Percentiles rank a stretch among this genome's conserved stretches.
These are phyloP conservation scores for Coptodon rendalli DNA, from an alignment of 2,113 vertebrate genomes.

Conservation along the genomic window DNA sequence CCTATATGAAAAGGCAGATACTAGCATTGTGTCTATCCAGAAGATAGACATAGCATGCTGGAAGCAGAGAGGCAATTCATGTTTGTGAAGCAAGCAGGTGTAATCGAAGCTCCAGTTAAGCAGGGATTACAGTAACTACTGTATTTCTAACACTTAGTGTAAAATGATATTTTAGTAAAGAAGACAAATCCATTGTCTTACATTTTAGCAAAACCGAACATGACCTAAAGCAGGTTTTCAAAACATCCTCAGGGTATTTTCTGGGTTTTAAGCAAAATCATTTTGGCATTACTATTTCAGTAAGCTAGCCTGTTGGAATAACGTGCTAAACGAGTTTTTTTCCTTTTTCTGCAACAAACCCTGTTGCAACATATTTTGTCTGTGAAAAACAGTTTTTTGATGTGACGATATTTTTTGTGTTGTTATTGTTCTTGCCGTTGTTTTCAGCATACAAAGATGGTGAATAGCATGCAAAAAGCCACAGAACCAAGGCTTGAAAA, in stretches of 20 bases:
- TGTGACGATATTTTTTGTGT: not conserved
- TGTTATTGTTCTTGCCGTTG: not conserved
- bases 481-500: not conserved
- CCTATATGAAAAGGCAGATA: not conserved
- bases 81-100: not conserved
- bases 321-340: not conserved
- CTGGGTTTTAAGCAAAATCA: not conserved
- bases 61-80: not conserved
- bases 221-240: not conserved
- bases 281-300: not conserved
- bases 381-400: not conserved
- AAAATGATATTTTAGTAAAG: not conserved
- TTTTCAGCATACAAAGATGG: not conserved
- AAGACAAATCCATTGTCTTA: not conserved
- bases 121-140: not conserved
- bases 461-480: not conserved
- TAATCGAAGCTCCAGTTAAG: not conserved
- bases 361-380: not conserved
- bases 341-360: not conserved
- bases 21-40: not conserved
- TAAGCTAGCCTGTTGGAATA: not conserved
- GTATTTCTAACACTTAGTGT: not conserved
- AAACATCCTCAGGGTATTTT: not conserved
- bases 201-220: not conserved
- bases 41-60: not conserved